These are phyloP conservation scores for Procambarus clarkii DNA, from an alignment of 1,140 invertebrate species.

Conservation along the genomic window DNA sequence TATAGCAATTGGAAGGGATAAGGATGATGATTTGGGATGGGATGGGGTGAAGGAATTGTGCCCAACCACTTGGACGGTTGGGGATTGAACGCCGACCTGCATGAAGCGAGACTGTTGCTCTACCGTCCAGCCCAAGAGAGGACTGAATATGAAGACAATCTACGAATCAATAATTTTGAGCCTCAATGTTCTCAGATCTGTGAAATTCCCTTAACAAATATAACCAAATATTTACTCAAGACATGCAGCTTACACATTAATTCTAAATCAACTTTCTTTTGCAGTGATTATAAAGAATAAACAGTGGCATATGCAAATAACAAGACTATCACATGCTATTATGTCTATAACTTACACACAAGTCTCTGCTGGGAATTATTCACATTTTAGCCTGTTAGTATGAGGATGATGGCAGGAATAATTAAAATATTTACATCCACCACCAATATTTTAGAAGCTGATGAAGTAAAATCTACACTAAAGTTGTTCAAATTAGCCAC, in stretches of 20 bases:
- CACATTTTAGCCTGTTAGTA: conserved; percentile 12
- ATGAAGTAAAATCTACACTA: conserved; percentile 24
- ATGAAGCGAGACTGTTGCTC: no score
- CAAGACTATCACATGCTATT: neutral
- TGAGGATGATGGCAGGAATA: neutral
- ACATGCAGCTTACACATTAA: neutral
- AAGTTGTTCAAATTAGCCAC: conserved; percentile 37
- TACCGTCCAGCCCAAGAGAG: no score
- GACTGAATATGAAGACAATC: no score
- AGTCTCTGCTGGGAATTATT: neutral
- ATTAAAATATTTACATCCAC: conserved; percentile 9
- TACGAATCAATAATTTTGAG: neutral
- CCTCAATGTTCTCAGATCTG: neutral
- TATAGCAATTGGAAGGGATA: no score
- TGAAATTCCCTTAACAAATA: neutral
- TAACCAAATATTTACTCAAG: neutral
- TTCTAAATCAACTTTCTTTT: neutral
- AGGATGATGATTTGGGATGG: no score
- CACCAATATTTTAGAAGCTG: conserved; percentile 18
- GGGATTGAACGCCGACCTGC: no score
- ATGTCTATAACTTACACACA: neutral
- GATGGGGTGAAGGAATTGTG: no score
- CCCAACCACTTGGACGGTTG: no score
- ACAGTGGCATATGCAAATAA: neutral
- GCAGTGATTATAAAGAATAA: neutral